Evolutionary conservation across 2,888 invertebrate species (phyloP), one percentile per base, ranked within the genome.

Genomic region (Aradus depressus): DNA sequence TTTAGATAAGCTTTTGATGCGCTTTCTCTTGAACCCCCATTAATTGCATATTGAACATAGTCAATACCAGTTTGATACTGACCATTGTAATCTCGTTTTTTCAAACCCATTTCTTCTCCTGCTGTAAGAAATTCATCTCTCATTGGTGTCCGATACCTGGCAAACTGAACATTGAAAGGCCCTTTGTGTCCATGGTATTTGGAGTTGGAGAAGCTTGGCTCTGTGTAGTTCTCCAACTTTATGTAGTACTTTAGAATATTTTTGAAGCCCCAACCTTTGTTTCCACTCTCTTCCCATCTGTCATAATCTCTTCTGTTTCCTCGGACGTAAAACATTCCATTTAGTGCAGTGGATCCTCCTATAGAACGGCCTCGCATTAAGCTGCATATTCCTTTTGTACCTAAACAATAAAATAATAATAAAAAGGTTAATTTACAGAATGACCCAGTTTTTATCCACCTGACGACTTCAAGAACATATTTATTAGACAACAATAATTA

Each of bases 251-350:
- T 31, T 34, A 51, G 28, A 3, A 51, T 41, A 16, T 83, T 75
- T 25, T 76, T 68, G 71, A 75, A 84, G 34, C 78, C 75, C 85
- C 85, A 85, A 0, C 81, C 83, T 0, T 72, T 66, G 62, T 81
- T 81, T 0, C 82, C 86, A 62, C 78, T 64, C 1, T 68, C 69
- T n/a, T 76, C 75, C 89, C 89, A 89, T 3, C 71, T 67, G 61
- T 87, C 80, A 63, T 82, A 89, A 62, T 88, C 87, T 2, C 70
- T 66, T 0, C 73, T 71, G 59, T 77, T 73, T n/a, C 83, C 85
- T 55, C 84, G 69, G 0, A 80, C 80, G 60, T 82, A 84, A 60
- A 82, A 76, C 85, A 89, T 84, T 59, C 79, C 79, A 63, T 88
- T 87, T 6, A 86, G 68, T 0, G 81, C 78, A 56, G 82, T 81